phyloP scores from a whole-genome alignment of 2,888 invertebrate genomes.

The Acanthopleura granulata region DNA sequence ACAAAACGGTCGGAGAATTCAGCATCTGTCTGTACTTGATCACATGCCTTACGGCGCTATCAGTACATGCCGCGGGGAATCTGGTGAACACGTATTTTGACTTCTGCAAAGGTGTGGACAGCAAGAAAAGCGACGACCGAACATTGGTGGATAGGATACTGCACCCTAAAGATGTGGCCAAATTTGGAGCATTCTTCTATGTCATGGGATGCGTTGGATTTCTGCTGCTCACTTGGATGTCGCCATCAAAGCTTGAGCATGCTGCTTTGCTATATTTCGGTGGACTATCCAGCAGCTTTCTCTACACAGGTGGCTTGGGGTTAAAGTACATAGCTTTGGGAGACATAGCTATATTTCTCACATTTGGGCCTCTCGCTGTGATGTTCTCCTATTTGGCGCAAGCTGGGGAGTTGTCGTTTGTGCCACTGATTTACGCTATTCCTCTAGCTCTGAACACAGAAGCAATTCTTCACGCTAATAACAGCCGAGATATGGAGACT shows the following conservation, averaged over 20 bases:
- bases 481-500: conserved; percentile 90
- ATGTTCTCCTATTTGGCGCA: conserved; percentile 94
- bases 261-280: conserved; percentile 95
- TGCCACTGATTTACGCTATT: conserved; percentile 92
- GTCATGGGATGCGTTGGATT: conserved; percentile 88
- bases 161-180: conserved; percentile 85
- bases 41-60: conserved; percentile 87
- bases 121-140: conserved; percentile 87
- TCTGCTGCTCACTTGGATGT: conserved; percentile 81
- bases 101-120: conserved; percentile 93
- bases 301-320: conserved; percentile 97
- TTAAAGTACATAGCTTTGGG: conserved; percentile 95
- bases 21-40: conserved; percentile 80
- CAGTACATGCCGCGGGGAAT: conserved; percentile 96
- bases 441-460: conserved; percentile 94
- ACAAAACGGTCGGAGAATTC: conserved; percentile 81
- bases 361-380: conserved; percentile 94
- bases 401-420: conserved; percentile 89
- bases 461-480: conserved; percentile 95
- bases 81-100: conserved; percentile 97
- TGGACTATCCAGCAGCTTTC: conserved; percentile 92
- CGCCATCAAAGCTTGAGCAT: conserved; percentile 94
- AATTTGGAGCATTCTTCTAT: conserved; percentile 89
- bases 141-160: conserved; percentile 94
- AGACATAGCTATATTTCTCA: conserved; percentile 89